A percentile compares a stretch with the other conserved stretches of the same genome.
phyloP scores from a whole-genome alignment of 92 coral and sea anemone genomes.

The Porites evermanni region DNA sequence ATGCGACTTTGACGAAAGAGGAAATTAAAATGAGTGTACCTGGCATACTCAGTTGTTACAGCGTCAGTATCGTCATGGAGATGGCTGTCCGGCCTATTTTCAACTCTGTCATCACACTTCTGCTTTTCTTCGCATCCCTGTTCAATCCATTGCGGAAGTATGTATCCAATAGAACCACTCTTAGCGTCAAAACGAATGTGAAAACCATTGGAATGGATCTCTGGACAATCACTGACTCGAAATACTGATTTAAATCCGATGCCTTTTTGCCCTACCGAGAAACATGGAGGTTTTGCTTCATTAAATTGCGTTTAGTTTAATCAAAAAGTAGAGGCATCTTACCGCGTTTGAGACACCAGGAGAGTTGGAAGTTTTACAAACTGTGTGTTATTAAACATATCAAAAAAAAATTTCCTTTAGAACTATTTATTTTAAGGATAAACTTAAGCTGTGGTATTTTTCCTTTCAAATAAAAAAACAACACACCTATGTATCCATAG shows the following conservation, averaged over 20 bases:
- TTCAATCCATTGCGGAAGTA: conserved; percentile 88
- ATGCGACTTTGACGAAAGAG: too few relatives aligned
- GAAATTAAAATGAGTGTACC: conserved; percentile 11
- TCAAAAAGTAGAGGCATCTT: too few relatives aligned
- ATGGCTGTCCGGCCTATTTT: not conserved
- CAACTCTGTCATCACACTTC: not conserved
- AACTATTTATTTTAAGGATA: too few relatives aligned
- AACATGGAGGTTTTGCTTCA: not conserved
- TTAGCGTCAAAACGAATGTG: conserved; percentile 93
- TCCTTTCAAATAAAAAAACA: too few relatives aligned
- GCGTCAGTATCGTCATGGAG: not conserved
- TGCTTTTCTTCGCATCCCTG: conserved; percentile 21
- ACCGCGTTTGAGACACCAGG: too few relatives aligned
- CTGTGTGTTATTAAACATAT: too few relatives aligned
- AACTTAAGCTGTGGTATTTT: not conserved
- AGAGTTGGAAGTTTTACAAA: too few relatives aligned
- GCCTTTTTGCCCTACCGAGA: conserved; percentile 86
- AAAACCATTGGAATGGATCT: conserved; percentile 94
- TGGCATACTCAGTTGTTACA: conserved; percentile 2
- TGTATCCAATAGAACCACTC: conserved; percentile 92
- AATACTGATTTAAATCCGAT: conserved; percentile 95
- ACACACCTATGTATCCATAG: conserved; percentile 93
- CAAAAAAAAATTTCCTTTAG: too few relatives aligned
- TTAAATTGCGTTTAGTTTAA: too few relatives aligned
- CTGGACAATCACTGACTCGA: conserved; percentile 89